Evolutionary conservation across 2,113 vertebrate species (phyloP).

Genomic region (Emydura subglobosa): DNA sequence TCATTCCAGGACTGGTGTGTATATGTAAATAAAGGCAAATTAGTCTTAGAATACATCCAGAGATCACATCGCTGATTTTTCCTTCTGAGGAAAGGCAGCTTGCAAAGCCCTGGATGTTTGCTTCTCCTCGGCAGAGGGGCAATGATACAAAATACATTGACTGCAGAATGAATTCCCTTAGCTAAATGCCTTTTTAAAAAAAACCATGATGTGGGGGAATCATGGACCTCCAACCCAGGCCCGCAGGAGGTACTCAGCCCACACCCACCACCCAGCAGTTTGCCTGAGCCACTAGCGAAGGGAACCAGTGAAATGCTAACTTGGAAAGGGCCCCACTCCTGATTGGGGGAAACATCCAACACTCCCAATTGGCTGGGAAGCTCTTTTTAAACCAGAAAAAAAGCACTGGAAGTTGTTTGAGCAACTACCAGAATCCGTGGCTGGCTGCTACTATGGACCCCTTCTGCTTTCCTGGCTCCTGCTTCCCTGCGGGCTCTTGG

Average conservation of each 20-base stretch:
- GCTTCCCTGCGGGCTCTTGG: neutral
- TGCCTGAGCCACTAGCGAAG: neutral
- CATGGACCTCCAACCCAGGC: neutral
- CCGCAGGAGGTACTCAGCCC: too few relatives aligned
- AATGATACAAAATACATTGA: neutral
- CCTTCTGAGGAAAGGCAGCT: neutral
- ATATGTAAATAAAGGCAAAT: neutral
- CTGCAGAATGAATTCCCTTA: neutral
- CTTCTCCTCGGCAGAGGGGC: neutral
- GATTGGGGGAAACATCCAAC: neutral
- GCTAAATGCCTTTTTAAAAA: neutral
- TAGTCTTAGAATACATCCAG: neutral
- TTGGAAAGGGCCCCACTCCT: neutral
- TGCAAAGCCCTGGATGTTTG: neutral
- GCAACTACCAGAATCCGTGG: neutral
- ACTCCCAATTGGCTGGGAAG: neutral
- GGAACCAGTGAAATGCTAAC: neutral
- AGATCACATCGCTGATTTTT: neutral
- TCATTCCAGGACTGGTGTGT: neutral
- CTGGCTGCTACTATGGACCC: neutral
- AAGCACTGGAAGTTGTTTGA: neutral
- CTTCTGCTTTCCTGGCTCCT: neutral
- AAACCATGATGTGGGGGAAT: neutral
- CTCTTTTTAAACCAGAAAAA: neutral
- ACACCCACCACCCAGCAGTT: neutral